A percentile compares a stretch with the other conserved stretches of the same genome.
Evolutionary conservation across 1,140 invertebrate species (phyloP).

Genomic region (Drosophila serrata): DNA sequence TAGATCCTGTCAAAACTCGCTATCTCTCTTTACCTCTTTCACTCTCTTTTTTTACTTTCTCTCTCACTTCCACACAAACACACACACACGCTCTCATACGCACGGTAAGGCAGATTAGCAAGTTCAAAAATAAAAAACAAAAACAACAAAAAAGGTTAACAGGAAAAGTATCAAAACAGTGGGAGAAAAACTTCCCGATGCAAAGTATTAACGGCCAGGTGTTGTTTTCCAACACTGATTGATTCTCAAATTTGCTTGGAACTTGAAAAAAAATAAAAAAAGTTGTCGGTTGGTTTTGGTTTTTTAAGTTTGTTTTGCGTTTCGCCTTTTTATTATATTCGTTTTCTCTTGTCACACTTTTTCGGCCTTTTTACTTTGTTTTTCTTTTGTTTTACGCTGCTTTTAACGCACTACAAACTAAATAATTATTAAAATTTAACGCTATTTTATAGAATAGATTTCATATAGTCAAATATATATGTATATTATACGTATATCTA

Average conservation of each 20-base stretch:
- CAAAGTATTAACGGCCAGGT: slow-evolving; percentile 11
- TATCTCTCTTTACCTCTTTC: slow-evolving; percentile 7
- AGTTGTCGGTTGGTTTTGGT: slow-evolving; percentile 45
- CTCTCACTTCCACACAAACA: slow-evolving; percentile 9
- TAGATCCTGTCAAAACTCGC: slow-evolving; percentile 13
- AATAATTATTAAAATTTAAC: slow-evolving; percentile 79
- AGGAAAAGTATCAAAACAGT: slow-evolving; percentile 5
- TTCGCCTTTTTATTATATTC: slow-evolving; percentile 69
- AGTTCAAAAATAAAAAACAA: slow-evolving; percentile 43
- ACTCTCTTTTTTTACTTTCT: not conserved
- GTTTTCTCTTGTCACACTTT: slow-evolving; percentile 52
- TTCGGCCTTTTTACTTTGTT: slow-evolving; percentile 29
- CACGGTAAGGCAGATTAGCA: slow-evolving; percentile 40
- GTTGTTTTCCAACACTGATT: slow-evolving; percentile 35
- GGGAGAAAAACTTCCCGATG: slow-evolving; percentile 51
- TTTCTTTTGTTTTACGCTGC: slow-evolving; percentile 43
- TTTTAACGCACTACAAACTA: slow-evolving; percentile 79
- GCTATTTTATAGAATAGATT: slow-evolving; percentile 70
- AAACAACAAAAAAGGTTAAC: slow-evolving; percentile 41
- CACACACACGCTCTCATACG: slow-evolving; percentile 6
- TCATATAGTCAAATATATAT: slow-evolving; percentile 63
- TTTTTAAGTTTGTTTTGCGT: slow-evolving; percentile 68
- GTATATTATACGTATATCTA: slow-evolving; percentile 56
- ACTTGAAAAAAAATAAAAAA: slow-evolving; percentile 77
- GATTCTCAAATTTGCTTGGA: slow-evolving; percentile 45